Base-by-base conservation (phyloP, 2,888 invertebrate genomes). In the Ochropacha duplaris region DNA sequence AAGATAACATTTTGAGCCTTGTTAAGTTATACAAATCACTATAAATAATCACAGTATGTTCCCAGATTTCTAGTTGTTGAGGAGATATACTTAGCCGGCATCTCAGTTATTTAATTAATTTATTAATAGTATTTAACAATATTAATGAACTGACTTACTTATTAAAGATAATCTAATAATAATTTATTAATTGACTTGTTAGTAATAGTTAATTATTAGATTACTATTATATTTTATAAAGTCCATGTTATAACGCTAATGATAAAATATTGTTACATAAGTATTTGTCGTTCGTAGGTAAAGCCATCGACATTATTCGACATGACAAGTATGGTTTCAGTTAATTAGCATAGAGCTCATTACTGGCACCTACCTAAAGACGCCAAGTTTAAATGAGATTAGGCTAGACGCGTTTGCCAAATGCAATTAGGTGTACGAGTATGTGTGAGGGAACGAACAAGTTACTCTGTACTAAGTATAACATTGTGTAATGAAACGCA, bases 401-500 rank as follows among this genome's bases (percentile, higher is more conserved):
- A 51, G 50, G 26, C 24, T 24, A 51, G 50, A 51, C 50, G 16
- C 44, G 50, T 51, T 26, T 51, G 50, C 50, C 50, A 26, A 51
- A 16, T 28, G 50, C 50, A 26, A 26, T 26, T 51, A 51, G 28
- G 50, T 26, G 26, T 14, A 51, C 24, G 26, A 51, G 26, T 26
- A 51, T 28, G 24, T 26, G 14, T 51, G 24, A 16, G 22, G n/a
- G 19, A 44, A 19, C 44, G 44, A 19, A 44, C 16, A 44, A 19
- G 44, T 44, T 19, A 11, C 31, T 31, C 12, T 31, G 12, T 31
- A 6, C 9, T 28, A 28, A 9, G 12, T 6, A 31, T 31, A 31
- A 12, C 12, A 44, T 19, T 19, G 6, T 19, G 44, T 9, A 19
- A 44, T 19, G 3, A 5, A 19, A 44, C 19, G 44, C 1, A 44